A percentile compares a stretch with the other conserved stretches of the same genome.
Conservation (phyloP, 2,797 vertebrate genomes). For the Perodicticus potto region DNA sequence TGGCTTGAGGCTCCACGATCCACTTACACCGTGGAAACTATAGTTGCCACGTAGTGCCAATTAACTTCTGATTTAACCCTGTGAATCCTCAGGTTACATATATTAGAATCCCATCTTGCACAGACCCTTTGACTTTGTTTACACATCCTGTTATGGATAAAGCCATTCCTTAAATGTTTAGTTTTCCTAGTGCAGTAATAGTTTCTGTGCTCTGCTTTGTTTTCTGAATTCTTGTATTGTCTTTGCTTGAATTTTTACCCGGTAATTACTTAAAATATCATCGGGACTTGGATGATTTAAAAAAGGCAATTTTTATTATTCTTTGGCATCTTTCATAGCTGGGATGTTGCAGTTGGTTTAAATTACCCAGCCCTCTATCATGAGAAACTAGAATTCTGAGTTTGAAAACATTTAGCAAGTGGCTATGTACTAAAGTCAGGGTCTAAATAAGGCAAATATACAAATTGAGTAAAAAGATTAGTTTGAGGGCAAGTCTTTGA, state of each 20-base stretch:
- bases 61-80: neutral
- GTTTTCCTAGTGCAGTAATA: neutral
- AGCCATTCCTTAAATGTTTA: neutral
- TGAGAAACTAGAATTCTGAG: neutral
- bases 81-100: no score
- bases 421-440: neutral
- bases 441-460: neutral
- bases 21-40: neutral
- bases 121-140: neutral
- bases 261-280: neutral
- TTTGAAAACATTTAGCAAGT: neutral
- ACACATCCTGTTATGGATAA: neutral
- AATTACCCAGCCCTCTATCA: neutral
- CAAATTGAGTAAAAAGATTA: neutral
- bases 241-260: neutral
- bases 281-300: neutral
- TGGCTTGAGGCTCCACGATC: no score
- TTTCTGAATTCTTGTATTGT: neutral
- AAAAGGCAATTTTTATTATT: neutral
- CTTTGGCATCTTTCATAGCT: neutral
- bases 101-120: rapidly evolving
- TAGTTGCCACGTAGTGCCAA: neutral
- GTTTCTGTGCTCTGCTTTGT: neutral
- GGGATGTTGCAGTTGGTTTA: neutral
- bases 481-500: neutral